These are phyloP conservation scores for Chelonus formosanus DNA, from an alignment of 2,888 invertebrate species.

Conservation along the genomic window DNA sequence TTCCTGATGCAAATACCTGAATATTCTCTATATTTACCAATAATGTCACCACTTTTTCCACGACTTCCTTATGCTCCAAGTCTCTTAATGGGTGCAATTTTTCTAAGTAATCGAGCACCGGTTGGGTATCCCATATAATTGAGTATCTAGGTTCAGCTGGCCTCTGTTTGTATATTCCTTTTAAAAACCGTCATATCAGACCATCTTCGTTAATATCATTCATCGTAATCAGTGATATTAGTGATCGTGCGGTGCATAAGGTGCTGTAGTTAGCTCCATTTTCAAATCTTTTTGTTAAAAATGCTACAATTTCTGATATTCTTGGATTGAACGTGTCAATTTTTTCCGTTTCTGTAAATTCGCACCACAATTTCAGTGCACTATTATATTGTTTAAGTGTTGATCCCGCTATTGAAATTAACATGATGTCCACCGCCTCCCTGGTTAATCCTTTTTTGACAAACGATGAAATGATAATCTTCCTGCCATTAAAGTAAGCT, in stretches of 20 bases:
- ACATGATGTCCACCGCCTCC: slow-evolving; percentile 18
- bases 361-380: slow-evolving; percentile 17
- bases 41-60: slow-evolving; percentile 33
- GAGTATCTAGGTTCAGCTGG: slow-evolving; percentile 28
- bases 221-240: slow-evolving; percentile 26
- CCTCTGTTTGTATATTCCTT: slow-evolving; percentile 30
- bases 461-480: slow-evolving; percentile 29
- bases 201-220: slow-evolving; percentile 5
- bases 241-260: slow-evolving; percentile 27
- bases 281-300: slow-evolving; percentile 19
- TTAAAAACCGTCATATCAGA: slow-evolving; percentile 24
- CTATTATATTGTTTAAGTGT: slow-evolving; percentile 30
- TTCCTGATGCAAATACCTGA: slow-evolving; percentile 12
- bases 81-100: slow-evolving; percentile 13
- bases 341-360: neutral
- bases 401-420: slow-evolving; percentile 17
- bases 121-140: slow-evolving; percentile 30
- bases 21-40: slow-evolving; percentile 36
- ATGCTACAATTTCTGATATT: slow-evolving; percentile 12
- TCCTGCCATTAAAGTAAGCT: slow-evolving; percentile 30
- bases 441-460: slow-evolving; percentile 1
- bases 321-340: slow-evolving; percentile 7
- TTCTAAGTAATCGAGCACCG: slow-evolving; percentile 22
- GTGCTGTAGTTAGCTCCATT: slow-evolving; percentile 29
- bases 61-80: slow-evolving; percentile 25